Conservation (phyloP, 2,888 invertebrate species). For the Hydrotaea diabolus region DNA sequence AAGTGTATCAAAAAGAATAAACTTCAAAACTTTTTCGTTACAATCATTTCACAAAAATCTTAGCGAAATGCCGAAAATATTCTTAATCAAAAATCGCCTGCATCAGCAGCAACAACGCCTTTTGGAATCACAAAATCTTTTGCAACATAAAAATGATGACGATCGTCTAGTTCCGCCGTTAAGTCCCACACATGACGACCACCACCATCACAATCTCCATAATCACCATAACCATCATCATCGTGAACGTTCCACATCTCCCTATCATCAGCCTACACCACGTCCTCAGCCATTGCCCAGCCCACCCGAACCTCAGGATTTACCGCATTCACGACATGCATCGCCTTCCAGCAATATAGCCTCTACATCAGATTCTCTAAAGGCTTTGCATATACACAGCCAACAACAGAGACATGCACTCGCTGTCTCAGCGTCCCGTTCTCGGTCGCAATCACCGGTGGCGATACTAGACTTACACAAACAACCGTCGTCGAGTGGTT, state of each 20-base stretch:
- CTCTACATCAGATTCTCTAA: slow-evolving; percentile 57
- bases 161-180: slow-evolving; percentile 84
- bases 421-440: slow-evolving; percentile 30
- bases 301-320: slow-evolving; percentile 72
- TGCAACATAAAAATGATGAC: slow-evolving; percentile 84
- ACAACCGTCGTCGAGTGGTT: background rate
- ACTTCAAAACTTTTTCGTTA: slow-evolving; percentile 34
- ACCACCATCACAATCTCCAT: slow-evolving; percentile 65
- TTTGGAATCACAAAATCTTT: slow-evolving; percentile 91
- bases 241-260: slow-evolving; percentile 47
- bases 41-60: background rate
- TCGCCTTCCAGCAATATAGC: slow-evolving; percentile 30
- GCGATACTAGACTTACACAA: slow-evolving; percentile 55
- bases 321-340: slow-evolving; percentile 44
- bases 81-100: slow-evolving; percentile 93
- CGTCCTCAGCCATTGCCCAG: slow-evolving; percentile 62
- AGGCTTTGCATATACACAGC: slow-evolving; percentile 54
- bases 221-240: slow-evolving; percentile 34
- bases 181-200: slow-evolving; percentile 81
- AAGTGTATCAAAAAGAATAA: slow-evolving; percentile 5
- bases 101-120: slow-evolving; percentile 94
- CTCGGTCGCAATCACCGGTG: slow-evolving; percentile 62
- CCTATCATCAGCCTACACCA: slow-evolving; percentile 61
- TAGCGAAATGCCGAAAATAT: slow-evolving; percentile 92
- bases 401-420: background rate